Conservation (phyloP, 2,888 invertebrate genomes). For the Oxyscelio sp. region DNA sequence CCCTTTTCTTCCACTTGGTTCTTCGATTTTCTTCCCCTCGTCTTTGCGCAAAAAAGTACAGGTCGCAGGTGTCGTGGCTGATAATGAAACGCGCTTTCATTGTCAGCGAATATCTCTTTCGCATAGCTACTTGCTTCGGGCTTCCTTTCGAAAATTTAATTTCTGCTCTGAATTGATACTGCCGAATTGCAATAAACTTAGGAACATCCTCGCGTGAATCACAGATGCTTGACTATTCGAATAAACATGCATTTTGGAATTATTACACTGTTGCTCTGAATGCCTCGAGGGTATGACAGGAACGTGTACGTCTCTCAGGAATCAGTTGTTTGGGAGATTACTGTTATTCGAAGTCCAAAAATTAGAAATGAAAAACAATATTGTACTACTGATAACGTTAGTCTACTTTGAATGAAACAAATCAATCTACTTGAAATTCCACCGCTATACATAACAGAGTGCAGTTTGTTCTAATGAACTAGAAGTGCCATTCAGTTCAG, state of each 20-base stretch:
- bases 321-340: constrained; percentile 1
- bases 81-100: constrained; percentile 14
- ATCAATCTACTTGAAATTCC: constrained; percentile 29
- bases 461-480: constrained; percentile 45
- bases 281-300: neutral
- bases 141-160: constrained; percentile 30
- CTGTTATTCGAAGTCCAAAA: neutral
- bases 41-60: constrained; percentile 21
- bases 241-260: constrained; percentile 58
- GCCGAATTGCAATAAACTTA: constrained; percentile 2
- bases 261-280: neutral
- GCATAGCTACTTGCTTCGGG: constrained; percentile 5
- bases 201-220: constrained; percentile 16
- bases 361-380: neutral
- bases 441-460: constrained; percentile 25
- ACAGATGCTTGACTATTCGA: constrained; percentile 35
- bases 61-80: constrained; percentile 34
- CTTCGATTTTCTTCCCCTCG: constrained; percentile 62
- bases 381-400: constrained; percentile 14
- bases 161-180: constrained; percentile 26
- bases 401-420: constrained; percentile 24
- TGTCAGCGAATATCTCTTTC: neutral
- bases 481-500: constrained; percentile 47
- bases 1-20: constrained; percentile 54
- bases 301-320: neutral